These are phyloP conservation scores for Hippasteria phrygiana DNA, from an alignment of 53 echinoderm and acorn worm species.

Conservation along the genomic window DNA sequence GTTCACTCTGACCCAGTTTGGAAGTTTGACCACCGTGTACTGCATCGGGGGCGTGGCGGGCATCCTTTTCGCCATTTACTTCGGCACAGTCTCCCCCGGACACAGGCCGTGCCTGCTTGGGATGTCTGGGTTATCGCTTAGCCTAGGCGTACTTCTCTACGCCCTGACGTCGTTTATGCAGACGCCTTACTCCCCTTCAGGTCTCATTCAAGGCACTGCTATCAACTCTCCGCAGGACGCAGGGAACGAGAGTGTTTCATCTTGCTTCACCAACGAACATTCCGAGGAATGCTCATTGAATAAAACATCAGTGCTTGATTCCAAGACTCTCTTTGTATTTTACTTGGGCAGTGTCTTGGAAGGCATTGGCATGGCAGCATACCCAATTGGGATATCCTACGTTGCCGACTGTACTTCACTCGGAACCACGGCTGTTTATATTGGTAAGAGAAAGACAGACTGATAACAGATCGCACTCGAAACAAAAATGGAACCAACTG, in stretches of 20 bases:
- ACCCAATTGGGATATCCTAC: slow-evolving; percentile 1
- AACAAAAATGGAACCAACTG: too few relatives aligned
- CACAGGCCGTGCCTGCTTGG: slow-evolving; percentile 1
- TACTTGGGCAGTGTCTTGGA: background rate
- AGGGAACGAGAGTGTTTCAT: too few relatives aligned
- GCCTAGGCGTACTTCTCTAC: background rate
- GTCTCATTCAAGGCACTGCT: background rate
- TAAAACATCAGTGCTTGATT: too few relatives aligned
- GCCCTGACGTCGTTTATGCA: background rate
- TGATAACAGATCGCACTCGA: background rate
- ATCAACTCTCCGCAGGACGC: background rate
- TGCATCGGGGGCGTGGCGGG: slow-evolving; percentile 10
- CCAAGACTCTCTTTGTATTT: background rate
- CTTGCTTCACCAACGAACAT: background rate
- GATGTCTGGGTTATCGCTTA: background rate
- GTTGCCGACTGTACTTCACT: slow-evolving; percentile 5
- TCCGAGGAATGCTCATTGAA: too few relatives aligned
- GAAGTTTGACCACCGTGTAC: background rate
- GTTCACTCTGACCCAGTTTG: slow-evolving; percentile 21
- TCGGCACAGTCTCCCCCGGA: background rate
- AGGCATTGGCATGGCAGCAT: background rate
- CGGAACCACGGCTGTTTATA: slow-evolving; percentile 16
- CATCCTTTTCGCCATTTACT: slow-evolving; percentile 3
- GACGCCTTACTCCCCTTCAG: background rate
- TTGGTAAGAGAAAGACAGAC: background rate